Percentiles rank a stretch among this genome's conserved stretches.
Conservation (phyloP, 2,888 invertebrate genomes). For the Beris chalybata region DNA sequence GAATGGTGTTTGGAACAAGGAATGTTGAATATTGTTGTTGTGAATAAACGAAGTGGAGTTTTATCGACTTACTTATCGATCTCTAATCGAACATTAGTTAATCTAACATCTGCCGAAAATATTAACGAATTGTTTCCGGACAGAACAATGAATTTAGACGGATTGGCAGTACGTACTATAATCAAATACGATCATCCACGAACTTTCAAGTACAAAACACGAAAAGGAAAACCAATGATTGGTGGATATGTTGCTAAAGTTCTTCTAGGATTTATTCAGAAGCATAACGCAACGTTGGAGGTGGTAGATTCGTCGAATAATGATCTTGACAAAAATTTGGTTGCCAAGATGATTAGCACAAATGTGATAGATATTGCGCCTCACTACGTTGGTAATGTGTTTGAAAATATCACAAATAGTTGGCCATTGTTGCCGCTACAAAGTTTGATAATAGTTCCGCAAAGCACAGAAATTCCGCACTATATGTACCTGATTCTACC, state of each 20-base stretch:
- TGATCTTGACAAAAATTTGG: background rate
- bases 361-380: background rate
- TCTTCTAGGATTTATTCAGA: background rate
- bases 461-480: background rate
- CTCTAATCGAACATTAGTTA: no score
- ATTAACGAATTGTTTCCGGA: background rate
- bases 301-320: background rate
- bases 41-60: background rate
- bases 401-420: background rate
- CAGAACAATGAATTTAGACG: background rate
- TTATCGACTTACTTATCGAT: no score
- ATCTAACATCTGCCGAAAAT: no score
- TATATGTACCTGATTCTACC: constrained; percentile 9
- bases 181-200: constrained; percentile 17
- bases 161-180: constrained; percentile 1
- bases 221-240: background rate
- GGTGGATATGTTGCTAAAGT: background rate
- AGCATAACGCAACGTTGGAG: constrained; percentile 4
- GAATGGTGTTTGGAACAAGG: no score
- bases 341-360: background rate
- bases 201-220: constrained; percentile 1
- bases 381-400: background rate
- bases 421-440: background rate
- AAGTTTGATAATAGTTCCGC: background rate
- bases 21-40: no score